Evolutionary conservation across 1,140 invertebrate species (phyloP).

Genomic region (Lepidotrigona ventralis): DNA sequence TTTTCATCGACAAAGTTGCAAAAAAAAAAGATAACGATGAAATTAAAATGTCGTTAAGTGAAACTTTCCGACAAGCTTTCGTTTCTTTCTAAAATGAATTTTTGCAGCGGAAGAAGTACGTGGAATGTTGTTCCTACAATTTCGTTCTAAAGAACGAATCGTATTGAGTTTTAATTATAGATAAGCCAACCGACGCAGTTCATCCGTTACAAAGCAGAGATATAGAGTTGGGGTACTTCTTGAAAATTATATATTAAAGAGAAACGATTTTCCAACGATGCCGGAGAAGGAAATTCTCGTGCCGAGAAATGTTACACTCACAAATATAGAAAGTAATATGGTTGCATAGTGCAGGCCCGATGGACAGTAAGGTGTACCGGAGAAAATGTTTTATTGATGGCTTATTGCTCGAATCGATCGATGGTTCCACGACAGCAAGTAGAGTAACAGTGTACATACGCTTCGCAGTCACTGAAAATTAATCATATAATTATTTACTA

Average conservation of each 20-base stretch:
- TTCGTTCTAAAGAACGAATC: neutral
- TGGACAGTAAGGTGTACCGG: slow-evolving; percentile 36
- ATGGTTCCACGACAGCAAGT: slow-evolving; percentile 35
- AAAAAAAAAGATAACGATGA: neutral
- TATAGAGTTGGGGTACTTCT: neutral
- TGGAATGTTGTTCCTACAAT: neutral
- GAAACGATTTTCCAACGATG: neutral
- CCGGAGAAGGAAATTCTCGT: neutral
- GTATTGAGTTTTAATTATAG: neutral
- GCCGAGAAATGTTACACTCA: neutral
- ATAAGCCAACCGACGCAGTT: neutral
- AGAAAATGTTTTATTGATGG: slow-evolving; percentile 57
- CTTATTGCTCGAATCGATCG: slow-evolving; percentile 57
- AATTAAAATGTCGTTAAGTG: neutral
- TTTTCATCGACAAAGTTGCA: too few species aligned
- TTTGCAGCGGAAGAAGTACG: too few species aligned
- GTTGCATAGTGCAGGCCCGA: slow-evolving; percentile 26
- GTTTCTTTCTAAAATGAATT: neutral
- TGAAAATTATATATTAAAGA: slow-evolving; percentile 11
- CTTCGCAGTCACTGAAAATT: slow-evolving; percentile 27
- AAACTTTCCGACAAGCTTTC: neutral
- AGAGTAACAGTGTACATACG: slow-evolving; percentile 25
- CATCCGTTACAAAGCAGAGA: neutral
- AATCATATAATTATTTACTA: neutral
- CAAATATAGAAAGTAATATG: slow-evolving; percentile 38